Percentiles rank a stretch among this genome's conserved stretches.
Conservation (phyloP, 2,113 vertebrate species). For the mouse (Mus musculus) region DNA sequence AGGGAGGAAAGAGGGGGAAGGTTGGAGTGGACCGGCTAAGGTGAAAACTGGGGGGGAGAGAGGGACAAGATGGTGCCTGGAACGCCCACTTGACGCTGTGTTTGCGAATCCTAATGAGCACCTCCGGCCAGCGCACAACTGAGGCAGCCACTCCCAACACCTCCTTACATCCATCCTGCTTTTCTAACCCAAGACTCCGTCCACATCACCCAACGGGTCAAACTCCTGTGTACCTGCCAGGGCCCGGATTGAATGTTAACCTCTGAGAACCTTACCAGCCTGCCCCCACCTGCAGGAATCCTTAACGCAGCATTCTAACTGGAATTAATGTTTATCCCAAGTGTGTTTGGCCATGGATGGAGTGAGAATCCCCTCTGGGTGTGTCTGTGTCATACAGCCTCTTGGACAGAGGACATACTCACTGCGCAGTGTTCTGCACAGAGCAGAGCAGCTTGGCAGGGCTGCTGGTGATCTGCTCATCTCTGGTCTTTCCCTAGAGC, state of each 20-base stretch:
- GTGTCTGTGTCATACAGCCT: neutral
- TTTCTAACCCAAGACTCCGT: neutral
- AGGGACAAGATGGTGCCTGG: neutral
- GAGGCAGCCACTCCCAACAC: neutral
- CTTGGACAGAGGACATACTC: neutral
- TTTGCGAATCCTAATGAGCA: neutral
- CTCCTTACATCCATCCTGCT: neutral
- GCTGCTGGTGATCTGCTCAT: neutral
- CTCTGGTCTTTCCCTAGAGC: slow-evolving; percentile 86
- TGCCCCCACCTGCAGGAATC: neutral
- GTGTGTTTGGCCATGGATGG: neutral
- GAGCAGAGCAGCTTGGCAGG: neutral
- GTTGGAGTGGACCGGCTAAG: neutral
- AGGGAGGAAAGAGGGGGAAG: neutral
- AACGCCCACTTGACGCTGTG: neutral
- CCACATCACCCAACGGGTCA: neutral
- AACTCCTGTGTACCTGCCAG: neutral
- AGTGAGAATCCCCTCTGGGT: slow-evolving; percentile 17
- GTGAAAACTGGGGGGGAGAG: neutral
- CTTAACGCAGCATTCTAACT: neutral
- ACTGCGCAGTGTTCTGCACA: neutral
- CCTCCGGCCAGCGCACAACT: rapidly evolving
- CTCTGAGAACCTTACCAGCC: neutral
- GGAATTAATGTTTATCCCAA: slow-evolving; percentile 13
- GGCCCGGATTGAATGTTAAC: neutral